A percentile compares a stretch with the other conserved stretches of the same genome.
phyloP scores from a whole-genome alignment of 2,113 vertebrate species.

The Equus quagga region DNA sequence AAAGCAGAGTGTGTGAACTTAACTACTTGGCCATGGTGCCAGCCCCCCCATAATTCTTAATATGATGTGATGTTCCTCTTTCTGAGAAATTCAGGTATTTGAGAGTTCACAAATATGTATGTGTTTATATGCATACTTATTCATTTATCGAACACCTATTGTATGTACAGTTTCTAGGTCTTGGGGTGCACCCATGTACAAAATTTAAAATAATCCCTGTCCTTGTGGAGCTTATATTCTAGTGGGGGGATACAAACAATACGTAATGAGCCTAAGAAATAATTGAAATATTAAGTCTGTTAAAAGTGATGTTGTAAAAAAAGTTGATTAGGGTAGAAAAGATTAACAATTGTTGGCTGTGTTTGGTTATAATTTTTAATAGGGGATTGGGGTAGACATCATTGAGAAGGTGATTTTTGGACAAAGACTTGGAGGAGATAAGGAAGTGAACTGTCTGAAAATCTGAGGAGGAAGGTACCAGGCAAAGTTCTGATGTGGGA shows the following conservation, averaged over 20 bases:
- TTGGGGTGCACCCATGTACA: background rate
- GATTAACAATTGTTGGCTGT: background rate
- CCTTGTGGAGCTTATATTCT: background rate
- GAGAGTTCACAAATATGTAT: background rate
- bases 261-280: background rate
- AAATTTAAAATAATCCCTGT: background rate
- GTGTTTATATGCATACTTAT: background rate
- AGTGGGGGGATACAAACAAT: background rate
- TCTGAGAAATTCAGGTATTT: background rate
- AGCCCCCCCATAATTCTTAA: background rate
- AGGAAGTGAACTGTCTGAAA: background rate
- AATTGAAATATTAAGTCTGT: conserved; percentile 27
- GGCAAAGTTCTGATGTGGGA: background rate
- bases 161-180: background rate
- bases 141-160: background rate
- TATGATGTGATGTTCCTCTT: background rate
- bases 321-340: background rate
- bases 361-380: conserved; percentile 22
- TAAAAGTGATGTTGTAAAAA: background rate
- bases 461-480: background rate
- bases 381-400: background rate
- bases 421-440: background rate
- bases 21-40: no score
- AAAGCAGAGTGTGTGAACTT: no score
- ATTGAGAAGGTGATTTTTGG: background rate